Conservation (phyloP, 2,888 invertebrate species). For the Eustalomyia histrio region DNA sequence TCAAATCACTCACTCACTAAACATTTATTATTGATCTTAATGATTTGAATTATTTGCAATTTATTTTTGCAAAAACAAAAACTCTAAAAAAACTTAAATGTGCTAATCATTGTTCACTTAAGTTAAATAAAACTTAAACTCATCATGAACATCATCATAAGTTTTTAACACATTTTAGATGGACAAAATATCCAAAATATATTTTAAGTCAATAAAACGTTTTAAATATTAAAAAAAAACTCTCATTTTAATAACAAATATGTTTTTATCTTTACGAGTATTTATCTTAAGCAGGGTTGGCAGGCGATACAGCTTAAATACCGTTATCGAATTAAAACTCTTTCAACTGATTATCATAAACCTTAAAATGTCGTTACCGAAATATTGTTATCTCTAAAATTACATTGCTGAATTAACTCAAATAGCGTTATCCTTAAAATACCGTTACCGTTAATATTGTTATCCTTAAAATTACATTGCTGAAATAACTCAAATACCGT, state of each 20-base stretch:
- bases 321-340: too few relatives aligned
- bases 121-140: slow-evolving; percentile 34
- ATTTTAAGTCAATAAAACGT: slow-evolving; percentile 4
- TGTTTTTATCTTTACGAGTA: background rate
- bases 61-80: slow-evolving; percentile 28
- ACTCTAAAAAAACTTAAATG: slow-evolving; percentile 22
- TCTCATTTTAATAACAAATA: slow-evolving; percentile 42
- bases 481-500: too few relatives aligned
- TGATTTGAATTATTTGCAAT: slow-evolving; percentile 30
- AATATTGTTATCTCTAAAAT: too few relatives aligned
- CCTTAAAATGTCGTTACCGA: too few relatives aligned
- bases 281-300: too few relatives aligned
- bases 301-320: too few relatives aligned
- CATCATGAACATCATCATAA: slow-evolving; percentile 28
- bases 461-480: too few relatives aligned
- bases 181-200: background rate
- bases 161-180: slow-evolving; percentile 46
- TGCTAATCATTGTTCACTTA: slow-evolving; percentile 51
- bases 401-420: too few relatives aligned
- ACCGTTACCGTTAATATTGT: too few relatives aligned
- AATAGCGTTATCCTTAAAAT: too few relatives aligned
- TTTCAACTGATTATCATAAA: too few relatives aligned
- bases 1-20: background rate
- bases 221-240: slow-evolving; percentile 21
- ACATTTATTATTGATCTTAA: slow-evolving; percentile 27